Conservation (phyloP, 2,888 invertebrate genomes). For the Pilophorus perplexus region DNA sequence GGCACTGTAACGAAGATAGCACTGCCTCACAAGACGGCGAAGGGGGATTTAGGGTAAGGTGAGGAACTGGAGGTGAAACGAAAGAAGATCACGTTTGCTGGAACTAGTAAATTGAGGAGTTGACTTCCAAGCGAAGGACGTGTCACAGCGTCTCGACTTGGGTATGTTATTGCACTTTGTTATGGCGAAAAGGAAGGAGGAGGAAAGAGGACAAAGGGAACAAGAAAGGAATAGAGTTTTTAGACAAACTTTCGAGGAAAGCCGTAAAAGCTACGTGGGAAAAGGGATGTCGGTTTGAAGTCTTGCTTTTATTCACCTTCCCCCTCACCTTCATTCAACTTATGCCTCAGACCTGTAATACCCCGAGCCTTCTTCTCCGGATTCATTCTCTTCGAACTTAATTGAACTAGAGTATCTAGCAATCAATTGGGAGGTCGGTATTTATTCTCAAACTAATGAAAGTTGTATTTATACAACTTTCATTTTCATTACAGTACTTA, state of each 20-base stretch:
- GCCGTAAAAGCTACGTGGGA: slow-evolving; percentile 43
- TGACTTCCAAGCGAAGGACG: slow-evolving; percentile 33
- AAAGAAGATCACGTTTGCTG: slow-evolving; percentile 40
- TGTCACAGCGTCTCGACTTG: slow-evolving; percentile 37
- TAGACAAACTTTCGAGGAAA: slow-evolving; percentile 43
- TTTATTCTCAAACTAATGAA: too few relatives aligned
- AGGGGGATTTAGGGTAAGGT: slow-evolving; percentile 1
- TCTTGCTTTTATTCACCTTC: slow-evolving; percentile 36
- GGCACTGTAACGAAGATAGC: neutral
- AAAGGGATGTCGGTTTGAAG: slow-evolving; percentile 24
- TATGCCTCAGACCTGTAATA: neutral
- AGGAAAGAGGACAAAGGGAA: neutral
- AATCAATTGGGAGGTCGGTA: too few relatives aligned
- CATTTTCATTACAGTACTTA: too few relatives aligned
- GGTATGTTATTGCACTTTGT: slow-evolving; percentile 42
- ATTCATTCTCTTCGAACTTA: too few relatives aligned
- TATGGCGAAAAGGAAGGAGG: slow-evolving; percentile 1
- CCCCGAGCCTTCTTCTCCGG: neutral
- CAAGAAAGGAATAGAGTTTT: slow-evolving; percentile 42
- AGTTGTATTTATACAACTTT: too few relatives aligned
- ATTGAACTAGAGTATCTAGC: too few relatives aligned
- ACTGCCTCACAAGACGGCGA: slow-evolving; percentile 7
- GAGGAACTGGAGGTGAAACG: slow-evolving; percentile 7
- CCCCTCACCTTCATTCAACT: slow-evolving; percentile 34
- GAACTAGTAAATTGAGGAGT: slow-evolving; percentile 42